A percentile compares a stretch with the other conserved stretches of the same genome.
These are phyloP conservation scores for Sericinus montela DNA, from an alignment of 2,888 invertebrate species.

Conservation along the genomic window DNA sequence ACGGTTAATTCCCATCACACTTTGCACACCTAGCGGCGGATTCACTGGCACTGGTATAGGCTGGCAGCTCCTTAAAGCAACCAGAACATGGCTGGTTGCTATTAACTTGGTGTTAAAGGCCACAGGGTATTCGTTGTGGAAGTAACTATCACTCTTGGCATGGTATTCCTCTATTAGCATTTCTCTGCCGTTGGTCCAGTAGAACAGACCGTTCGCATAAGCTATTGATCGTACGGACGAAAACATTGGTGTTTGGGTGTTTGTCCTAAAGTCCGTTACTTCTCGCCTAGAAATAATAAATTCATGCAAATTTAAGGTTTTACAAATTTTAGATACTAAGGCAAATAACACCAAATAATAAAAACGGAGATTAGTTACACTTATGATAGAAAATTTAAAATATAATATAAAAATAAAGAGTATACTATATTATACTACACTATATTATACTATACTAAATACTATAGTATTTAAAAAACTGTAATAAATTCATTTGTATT, in stretches of 20 bases:
- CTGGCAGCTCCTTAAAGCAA: constrained; percentile 84
- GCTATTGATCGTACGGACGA: constrained; percentile 86
- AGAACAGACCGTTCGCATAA: constrained; percentile 87
- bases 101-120: constrained; percentile 58
- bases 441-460: too few relatives aligned
- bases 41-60: constrained; percentile 89
- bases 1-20: constrained; percentile 85
- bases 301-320: background rate
- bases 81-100: constrained; percentile 60
- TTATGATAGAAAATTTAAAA: too few relatives aligned
- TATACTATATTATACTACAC: too few relatives aligned
- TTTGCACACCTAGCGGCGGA: constrained; percentile 89
- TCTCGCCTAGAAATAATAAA: constrained; percentile 75
- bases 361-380: too few relatives aligned
- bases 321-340: too few relatives aligned
- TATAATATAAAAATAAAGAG: too few relatives aligned
- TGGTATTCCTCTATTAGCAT: constrained; percentile 90
- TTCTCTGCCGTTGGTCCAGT: constrained; percentile 90
- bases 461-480: too few relatives aligned
- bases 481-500: too few relatives aligned
- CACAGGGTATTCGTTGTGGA: constrained; percentile 86
- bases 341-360: too few relatives aligned
- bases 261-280: constrained; percentile 84
- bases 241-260: constrained; percentile 87
- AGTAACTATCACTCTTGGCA: constrained; percentile 82